Conservation (phyloP, 92 coral and sea anemone genomes). For the Phenganax subtilis region DNA sequence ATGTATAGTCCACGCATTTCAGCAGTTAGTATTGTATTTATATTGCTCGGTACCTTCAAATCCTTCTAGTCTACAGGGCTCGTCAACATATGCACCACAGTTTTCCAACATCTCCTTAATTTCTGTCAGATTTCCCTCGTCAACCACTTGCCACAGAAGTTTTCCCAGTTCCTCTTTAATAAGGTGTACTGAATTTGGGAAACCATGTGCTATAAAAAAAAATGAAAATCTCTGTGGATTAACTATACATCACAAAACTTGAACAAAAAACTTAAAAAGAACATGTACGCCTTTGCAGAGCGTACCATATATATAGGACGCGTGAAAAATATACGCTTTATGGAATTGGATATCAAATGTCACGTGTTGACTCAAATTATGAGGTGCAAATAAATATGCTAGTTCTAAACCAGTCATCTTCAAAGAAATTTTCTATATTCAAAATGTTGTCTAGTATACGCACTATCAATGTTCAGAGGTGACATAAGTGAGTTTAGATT, state of each 20-base stretch:
- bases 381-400: no score
- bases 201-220: constrained; percentile 26
- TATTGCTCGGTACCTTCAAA: constrained; percentile 8
- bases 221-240: not conserved
- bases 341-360: no score
- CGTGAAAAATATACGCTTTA: no score
- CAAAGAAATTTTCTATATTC: no score
- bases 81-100: constrained; percentile 36
- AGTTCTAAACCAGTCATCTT: no score
- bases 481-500: no score
- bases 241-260: not conserved
- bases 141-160: constrained; percentile 29
- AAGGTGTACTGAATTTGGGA: constrained; percentile 10
- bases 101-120: constrained; percentile 30
- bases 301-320: no score
- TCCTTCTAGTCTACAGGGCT: constrained; percentile 13
- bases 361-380: no score
- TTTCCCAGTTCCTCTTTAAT: constrained; percentile 34
- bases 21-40: not conserved
- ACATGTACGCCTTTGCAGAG: no score
- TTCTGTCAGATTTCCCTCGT: constrained; percentile 17
- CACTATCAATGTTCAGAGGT: no score
- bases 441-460: no score
- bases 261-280: no score
- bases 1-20: not conserved